Conservation (phyloP, 1,140 invertebrate species). For the Drosophila rufa region DNA sequence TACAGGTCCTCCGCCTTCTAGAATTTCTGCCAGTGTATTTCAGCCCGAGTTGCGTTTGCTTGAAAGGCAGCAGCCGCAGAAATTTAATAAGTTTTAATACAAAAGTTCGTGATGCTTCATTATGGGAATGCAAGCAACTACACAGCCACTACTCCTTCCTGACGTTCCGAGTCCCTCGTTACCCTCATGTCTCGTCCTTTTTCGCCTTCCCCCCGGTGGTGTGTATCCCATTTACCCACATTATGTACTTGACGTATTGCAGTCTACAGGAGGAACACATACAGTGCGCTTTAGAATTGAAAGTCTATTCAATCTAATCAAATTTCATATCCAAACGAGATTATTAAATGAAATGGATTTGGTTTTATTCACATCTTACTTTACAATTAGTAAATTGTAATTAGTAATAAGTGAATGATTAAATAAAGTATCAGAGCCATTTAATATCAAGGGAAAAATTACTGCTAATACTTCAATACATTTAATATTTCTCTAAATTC, state of each 20-base stretch:
- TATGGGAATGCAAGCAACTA: slow-evolving; percentile 56
- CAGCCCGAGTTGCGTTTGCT: slow-evolving; percentile 9
- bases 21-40: slow-evolving; percentile 33
- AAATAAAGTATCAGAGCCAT: no score
- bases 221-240: slow-evolving; percentile 27
- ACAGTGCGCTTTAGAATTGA: slow-evolving; percentile 6
- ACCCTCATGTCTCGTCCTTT: slow-evolving; percentile 9
- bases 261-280: slow-evolving; percentile 11
- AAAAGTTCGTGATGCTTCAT: slow-evolving; percentile 73
- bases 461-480: no score
- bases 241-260: slow-evolving; percentile 33
- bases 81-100: slow-evolving; percentile 80
- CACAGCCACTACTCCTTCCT: neutral
- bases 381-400: no score
- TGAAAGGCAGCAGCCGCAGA: slow-evolving; percentile 47
- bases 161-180: neutral
- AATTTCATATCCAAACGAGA: neutral
- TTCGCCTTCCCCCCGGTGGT: neutral
- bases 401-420: no score
- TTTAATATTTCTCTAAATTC: no score
- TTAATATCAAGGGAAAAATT: no score
- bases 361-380: neutral
- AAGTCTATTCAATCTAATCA: neutral
- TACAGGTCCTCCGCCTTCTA: no score
- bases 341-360: neutral